A percentile compares a stretch with the other conserved stretches of the same genome.
Evolutionary conservation across 2,113 vertebrate species (phyloP).

Genomic region (Corythoichthys haematopterus): DNA sequence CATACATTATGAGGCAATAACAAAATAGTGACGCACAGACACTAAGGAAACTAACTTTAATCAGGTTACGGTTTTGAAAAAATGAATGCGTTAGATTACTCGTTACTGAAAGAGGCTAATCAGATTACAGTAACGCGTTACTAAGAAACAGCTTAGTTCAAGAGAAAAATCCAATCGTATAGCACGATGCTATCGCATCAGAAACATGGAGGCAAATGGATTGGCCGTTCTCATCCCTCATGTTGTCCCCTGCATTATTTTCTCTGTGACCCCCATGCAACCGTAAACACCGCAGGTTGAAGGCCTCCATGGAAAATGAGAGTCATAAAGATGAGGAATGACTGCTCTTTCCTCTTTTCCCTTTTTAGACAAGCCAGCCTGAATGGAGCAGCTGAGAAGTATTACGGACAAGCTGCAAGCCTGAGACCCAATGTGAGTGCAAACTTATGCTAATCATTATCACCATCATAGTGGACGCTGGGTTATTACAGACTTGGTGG

Average conservation of each 20-base stretch:
- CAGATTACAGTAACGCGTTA: no score
- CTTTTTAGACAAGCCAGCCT: slow-evolving; percentile 90
- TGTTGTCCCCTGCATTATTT: slow-evolving; percentile 40
- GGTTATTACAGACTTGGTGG: slow-evolving; percentile 30
- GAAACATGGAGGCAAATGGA: slow-evolving; percentile 12
- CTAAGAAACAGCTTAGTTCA: no score
- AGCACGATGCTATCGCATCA: slow-evolving; percentile 25
- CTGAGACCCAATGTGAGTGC: slow-evolving; percentile 93
- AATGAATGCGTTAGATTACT: no score
- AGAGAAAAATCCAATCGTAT: neutral
- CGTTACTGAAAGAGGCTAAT: no score
- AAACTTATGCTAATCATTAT: slow-evolving; percentile 25
- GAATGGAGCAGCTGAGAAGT: slow-evolving; percentile 91
- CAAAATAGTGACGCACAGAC: no score
- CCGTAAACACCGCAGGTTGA: slow-evolving; percentile 52
- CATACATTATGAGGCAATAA: no score
- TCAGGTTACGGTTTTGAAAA: no score
- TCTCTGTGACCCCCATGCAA: slow-evolving; percentile 51
- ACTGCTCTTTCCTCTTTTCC: slow-evolving; percentile 45
- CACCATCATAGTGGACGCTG: slow-evolving; percentile 24
- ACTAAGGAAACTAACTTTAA: no score
- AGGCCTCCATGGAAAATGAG: slow-evolving; percentile 47
- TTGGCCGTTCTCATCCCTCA: slow-evolving; percentile 28
- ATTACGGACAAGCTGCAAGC: slow-evolving; percentile 87
- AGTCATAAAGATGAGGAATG: slow-evolving; percentile 66